Base-by-base conservation (phyloP, 2,113 vertebrate species). In the Cyprinus carpio region DNA sequence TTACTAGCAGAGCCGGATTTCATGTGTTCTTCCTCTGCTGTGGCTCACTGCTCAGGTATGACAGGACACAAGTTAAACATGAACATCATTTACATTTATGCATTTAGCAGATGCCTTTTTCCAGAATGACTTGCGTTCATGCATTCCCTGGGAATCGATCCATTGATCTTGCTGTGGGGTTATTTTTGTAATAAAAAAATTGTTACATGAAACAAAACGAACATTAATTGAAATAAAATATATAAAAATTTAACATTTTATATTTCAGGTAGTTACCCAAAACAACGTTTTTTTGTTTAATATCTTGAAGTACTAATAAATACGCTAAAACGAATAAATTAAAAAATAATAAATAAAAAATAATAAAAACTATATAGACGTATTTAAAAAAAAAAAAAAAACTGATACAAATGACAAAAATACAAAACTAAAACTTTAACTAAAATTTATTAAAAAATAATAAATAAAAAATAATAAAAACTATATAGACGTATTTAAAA, bases 1-100 rank as follows among this genome's bases (percentile, higher is more conserved):
- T 12, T 84, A 20, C 43, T 71, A 16, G 84, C 67, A 46, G 84
- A 83, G 13, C 74, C 81, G 6, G 49, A 69, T 25, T 76, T 86
- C 46, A 16, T 1, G 2, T 15, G 34, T 37, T 15, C 46, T 62
- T 13, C 69, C 13, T 27, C 62, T 67, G 12, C 46, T 0, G 43
- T 40, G 15, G 34, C 4, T 29, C 54, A 8, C 20, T 27, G 64
- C 43, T 60, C 84, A 67, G 87, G 84, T 88, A 31, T 62, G 62
- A 46, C 15, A n/a, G n/a, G n/a, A n/a, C n/a, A n/a, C n/a, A 31
- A 4, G 49, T 4, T 29, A 5, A 43, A 12, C n/a, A n/a, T n/a
- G n/a, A n/a, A n/a, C n/a, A 7, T 10, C 4, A n/a, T 2, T 72
- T 1, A 20, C 60, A 18, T 8, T 16, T 0, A 31, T 67, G 27